These are phyloP conservation scores for Neogale vison DNA, from an alignment of 2,113 vertebrate genomes.

Conservation along the genomic window DNA sequence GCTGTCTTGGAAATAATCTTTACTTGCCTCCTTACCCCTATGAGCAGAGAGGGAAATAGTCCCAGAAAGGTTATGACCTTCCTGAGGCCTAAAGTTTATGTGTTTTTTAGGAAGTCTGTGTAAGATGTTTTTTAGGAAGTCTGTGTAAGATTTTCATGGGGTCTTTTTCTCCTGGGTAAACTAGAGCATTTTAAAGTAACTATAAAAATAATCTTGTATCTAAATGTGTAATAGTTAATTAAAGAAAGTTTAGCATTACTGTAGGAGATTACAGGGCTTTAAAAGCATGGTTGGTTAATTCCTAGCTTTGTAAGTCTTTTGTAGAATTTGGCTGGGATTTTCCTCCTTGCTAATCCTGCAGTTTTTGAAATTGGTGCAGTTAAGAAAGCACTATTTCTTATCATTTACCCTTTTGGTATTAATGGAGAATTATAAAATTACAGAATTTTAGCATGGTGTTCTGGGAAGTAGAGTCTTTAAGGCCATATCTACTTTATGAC, in stretches of 20 bases:
- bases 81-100: background rate
- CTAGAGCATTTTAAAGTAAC: slow-evolving; percentile 32
- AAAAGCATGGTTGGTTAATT: slow-evolving; percentile 43
- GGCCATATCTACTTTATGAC: background rate
- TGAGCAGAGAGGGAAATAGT: background rate
- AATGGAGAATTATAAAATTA: slow-evolving; percentile 18
- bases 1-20: background rate
- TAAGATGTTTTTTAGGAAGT: slow-evolving; percentile 17
- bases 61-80: background rate
- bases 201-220: slow-evolving; percentile 28
- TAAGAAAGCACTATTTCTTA: slow-evolving; percentile 31
- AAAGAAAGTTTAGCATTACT: background rate
- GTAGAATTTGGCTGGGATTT: slow-evolving; percentile 52
- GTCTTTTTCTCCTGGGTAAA: background rate
- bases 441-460: background rate
- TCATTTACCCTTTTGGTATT: slow-evolving; percentile 32
- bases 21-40: background rate
- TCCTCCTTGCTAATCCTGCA: slow-evolving; percentile 37
- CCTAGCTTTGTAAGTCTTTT: slow-evolving; percentile 44
- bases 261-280: slow-evolving; percentile 26
- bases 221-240: slow-evolving; percentile 44
- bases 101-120: background rate
- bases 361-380: slow-evolving; percentile 27
- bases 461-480: background rate
- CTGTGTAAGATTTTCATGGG: background rate